Evolutionary conservation across 2,113 vertebrate species (phyloP), one percentile per base, ranked within the genome.

Genomic region (Silurus meridionalis): DNA sequence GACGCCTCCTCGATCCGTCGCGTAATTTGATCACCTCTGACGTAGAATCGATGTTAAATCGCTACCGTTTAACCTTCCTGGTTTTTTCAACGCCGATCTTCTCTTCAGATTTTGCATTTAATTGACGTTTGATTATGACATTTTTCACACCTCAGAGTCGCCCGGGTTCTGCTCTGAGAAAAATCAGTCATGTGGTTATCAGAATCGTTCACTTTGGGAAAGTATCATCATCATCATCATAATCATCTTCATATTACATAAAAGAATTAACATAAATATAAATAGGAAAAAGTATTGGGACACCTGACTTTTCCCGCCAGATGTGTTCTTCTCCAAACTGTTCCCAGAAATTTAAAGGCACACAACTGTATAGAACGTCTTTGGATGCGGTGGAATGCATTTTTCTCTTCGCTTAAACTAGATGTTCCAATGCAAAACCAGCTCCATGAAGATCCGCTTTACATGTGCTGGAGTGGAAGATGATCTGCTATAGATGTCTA

Each of bases 1-100:
- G 66, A n/a, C 7, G 23, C 53, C 75, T 85, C 13, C 2, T n/a
- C 48, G 61, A 80, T 48, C 77, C 14, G 7, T 46, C 25, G 21
- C n/a, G 75, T 52, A 85, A 85, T 60, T 74, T 72, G 63, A 83
- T 67, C 81, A 69, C 28, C 57, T 21, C 78, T 80, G 78, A 80
- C 57, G 28, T 80, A 46, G 17, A 48, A 61, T 80, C 78, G 13
- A 80, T 74, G 55, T 61, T 11, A 61, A 84, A 84, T 48, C 46
- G 19, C 28, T 71, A 46, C 67, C 23, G 83, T 48, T 48, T 74
- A n/a, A 72, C 78, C 57, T 80, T 80, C 57, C 28, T 80, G 78
- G 3, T 46, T 57, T 80, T 80, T 80, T 46, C 78, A 53, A 53
- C 74, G 7, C 52, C 8, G 23, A 77, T 53, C 23, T 25, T 53